Base-by-base conservation (phyloP, 2,888 invertebrate genomes). In the Elmis aenea region DNA sequence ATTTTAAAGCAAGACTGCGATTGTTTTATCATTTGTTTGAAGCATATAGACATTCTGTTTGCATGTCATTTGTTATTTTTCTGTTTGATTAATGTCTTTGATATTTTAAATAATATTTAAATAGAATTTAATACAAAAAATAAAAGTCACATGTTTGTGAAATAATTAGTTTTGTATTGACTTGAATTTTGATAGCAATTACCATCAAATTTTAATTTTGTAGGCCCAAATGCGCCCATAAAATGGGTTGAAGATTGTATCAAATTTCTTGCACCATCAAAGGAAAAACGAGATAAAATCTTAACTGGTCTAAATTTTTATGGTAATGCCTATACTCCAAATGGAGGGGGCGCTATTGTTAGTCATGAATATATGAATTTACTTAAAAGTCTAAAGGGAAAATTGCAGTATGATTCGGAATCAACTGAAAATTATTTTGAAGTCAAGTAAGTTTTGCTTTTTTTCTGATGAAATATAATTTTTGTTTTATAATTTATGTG, bases 271-370 rank as follows among this genome's bases (percentile, higher is more conserved):
- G 79, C 81, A 9, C 83, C 86, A 3, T 69, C 73, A 36, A 64
- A 71, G 26, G 67, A 72, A 2, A 81, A 80, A 55, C 72, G 88
- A 24, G 67, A 73, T 3, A 91, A 94, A 69, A 85, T 95, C 42
- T 71, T 95, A 8, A 69, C 92, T 47, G 95, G 95, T 1, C 64
- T 95, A 3, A 96, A 95, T 65, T 92, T 95, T 69, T 96, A 94
- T 67, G 95, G 95, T 1, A 85, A 91, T 61, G 86, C 88, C 48
- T 94, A 85, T 54, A 84, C 83, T 0, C 76, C 82, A 1, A 80
- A 82, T 51, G 87, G 88, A 2, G 92, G 91, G 3, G 84, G 85
- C 1, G 80, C 93, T 0, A 84, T 95, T 38, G 70, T 92, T 6
- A 87, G 83, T 2, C 73, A 76, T 3, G 83, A 88, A 58, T 93